phyloP scores from a whole-genome alignment of 37 sponge, comb jelly and placozoan genomes.

The Cladorhizidae sp. region DNA sequence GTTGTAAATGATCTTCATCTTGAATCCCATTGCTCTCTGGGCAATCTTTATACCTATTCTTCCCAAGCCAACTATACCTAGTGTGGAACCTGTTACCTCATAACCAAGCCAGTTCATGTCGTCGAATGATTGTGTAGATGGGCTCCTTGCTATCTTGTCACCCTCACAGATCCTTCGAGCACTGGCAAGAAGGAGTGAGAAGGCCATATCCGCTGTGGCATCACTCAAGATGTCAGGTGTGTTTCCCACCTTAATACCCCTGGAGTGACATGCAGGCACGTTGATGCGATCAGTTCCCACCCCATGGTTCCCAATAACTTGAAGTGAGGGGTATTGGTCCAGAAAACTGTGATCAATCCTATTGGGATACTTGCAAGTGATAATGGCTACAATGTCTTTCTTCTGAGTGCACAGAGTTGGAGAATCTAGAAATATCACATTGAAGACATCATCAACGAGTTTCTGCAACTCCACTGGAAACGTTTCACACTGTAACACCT shows the following conservation, averaged over 20 bases:
- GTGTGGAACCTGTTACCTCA: conserved; percentile 59
- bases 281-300: conserved; percentile 71
- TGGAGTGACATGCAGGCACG: conserved; percentile 19
- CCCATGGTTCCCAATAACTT: conserved; percentile 37
- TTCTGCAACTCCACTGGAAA: conserved; percentile 8
- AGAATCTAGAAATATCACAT: conserved; percentile 2
- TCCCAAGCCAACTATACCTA: conserved; percentile 90
- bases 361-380: background rate
- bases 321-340: conserved; percentile 1
- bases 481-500: background rate
- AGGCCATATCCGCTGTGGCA: conserved; percentile 79
- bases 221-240: conserved; percentile 52
- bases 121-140: conserved; percentile 1
- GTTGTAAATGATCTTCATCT: conserved; percentile 83
- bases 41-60: conserved; percentile 80
- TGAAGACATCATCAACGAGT: conserved; percentile 12
- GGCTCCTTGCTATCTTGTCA: conserved; percentile 26
- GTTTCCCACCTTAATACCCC: conserved; percentile 53
- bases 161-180: conserved; percentile 70
- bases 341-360: background rate
- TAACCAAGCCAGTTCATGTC: conserved; percentile 37
- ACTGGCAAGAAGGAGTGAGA: conserved; percentile 58
- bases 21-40: conserved; percentile 68
- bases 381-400: background rate
- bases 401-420: conserved; percentile 3